Conservation (phyloP, 2,888 invertebrate species). For the Esperia sulphurella region DNA sequence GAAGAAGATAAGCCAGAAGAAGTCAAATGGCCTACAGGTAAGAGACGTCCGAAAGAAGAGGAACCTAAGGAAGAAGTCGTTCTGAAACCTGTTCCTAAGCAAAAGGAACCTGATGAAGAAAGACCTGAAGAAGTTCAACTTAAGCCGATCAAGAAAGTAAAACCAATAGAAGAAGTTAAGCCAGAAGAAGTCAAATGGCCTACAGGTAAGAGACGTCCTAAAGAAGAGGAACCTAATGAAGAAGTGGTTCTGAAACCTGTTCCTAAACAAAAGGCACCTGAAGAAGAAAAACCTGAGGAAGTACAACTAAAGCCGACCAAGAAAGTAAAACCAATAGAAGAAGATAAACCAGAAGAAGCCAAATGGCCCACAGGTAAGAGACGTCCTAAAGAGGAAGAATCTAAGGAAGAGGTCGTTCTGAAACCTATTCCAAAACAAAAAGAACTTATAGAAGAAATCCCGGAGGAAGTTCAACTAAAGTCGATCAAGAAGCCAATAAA, state of each 20-base stretch:
- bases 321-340: slow-evolving; percentile 33
- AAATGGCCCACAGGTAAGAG: slow-evolving; percentile 29
- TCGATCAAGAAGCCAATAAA: slow-evolving; percentile 22
- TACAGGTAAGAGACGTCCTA: slow-evolving; percentile 31
- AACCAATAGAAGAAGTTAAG: slow-evolving; percentile 35
- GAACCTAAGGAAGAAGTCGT: slow-evolving; percentile 30
- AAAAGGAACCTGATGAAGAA: slow-evolving; percentile 38
- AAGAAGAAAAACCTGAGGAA: slow-evolving; percentile 34
- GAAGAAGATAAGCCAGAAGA: slow-evolving; percentile 48
- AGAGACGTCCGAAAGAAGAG: slow-evolving; percentile 33
- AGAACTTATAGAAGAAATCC: slow-evolving; percentile 49
- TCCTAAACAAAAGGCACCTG: slow-evolving; percentile 31
- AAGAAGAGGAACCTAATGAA: slow-evolving; percentile 29
- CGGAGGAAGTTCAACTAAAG: slow-evolving; percentile 47
- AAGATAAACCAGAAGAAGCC: slow-evolving; percentile 46
- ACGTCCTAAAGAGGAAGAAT: slow-evolving; percentile 26
- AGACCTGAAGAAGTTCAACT: slow-evolving; percentile 59
- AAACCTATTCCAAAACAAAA: slow-evolving; percentile 47
- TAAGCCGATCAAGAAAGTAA: slow-evolving; percentile 24
- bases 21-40: slow-evolving; percentile 48
- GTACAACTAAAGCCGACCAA: slow-evolving; percentile 38
- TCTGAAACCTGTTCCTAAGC: slow-evolving; percentile 42
- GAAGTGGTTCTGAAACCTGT: slow-evolving; percentile 32
- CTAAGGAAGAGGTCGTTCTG: slow-evolving; percentile 41
- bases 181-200: slow-evolving; percentile 42